phyloP scores from a whole-genome alignment of 2,113 vertebrate species.

The Apteryx mantelli region DNA sequence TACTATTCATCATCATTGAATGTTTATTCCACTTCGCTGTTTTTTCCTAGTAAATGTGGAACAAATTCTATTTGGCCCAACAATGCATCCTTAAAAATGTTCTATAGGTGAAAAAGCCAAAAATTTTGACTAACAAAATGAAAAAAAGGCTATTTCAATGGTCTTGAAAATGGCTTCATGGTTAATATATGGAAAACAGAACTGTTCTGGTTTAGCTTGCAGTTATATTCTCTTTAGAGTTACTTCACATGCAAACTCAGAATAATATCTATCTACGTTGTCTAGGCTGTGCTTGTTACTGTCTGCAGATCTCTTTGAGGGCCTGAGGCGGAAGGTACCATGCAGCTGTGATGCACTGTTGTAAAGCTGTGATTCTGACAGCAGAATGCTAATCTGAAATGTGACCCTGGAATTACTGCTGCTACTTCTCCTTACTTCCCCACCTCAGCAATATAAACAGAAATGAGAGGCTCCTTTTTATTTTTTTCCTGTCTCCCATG shows the following conservation, averaged over 20 bases:
- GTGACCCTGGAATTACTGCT: conserved; percentile 7
- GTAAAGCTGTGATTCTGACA: conserved; percentile 35
- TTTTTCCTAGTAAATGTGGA: neutral
- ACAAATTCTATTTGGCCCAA: neutral
- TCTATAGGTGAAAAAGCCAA: neutral
- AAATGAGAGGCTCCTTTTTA: conserved; percentile 9
- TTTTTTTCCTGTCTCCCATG: neutral
- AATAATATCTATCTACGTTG: neutral
- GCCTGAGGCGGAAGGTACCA: conserved; percentile 22
- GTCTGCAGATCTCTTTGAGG: conserved; percentile 16
- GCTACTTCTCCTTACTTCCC: neutral
- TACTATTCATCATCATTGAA: neutral
- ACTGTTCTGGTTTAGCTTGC: neutral
- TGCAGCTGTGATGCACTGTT: neutral
- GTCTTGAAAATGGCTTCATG: neutral
- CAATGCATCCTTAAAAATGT: neutral
- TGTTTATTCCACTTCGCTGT: neutral
- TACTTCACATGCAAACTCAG: neutral
- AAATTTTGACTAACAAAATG: neutral
- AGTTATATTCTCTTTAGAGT: neutral
- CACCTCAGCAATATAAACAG: neutral
- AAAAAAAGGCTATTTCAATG: neutral
- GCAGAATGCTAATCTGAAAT: conserved; percentile 44
- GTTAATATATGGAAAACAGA: neutral
- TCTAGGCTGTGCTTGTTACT: neutral